A percentile compares a stretch with the other conserved stretches of the same genome.
Conservation (phyloP, 2,113 vertebrate species). For the Ptyas mucosa region DNA sequence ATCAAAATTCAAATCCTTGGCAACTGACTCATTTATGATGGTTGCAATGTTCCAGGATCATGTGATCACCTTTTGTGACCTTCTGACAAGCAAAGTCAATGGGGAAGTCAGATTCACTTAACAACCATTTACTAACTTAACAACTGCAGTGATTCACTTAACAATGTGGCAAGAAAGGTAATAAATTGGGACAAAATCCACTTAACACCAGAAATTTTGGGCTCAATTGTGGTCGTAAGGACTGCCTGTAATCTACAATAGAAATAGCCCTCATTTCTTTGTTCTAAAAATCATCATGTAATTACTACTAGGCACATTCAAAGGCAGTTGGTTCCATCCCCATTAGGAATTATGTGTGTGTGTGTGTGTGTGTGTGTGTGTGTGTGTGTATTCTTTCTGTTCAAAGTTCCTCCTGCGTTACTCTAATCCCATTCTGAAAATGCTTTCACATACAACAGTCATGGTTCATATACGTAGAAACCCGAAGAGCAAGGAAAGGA, state of each 20-base stretch:
- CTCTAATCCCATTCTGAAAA: neutral
- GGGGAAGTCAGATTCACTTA: too few relatives aligned
- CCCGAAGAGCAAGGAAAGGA: neutral
- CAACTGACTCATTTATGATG: too few relatives aligned
- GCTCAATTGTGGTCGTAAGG: neutral
- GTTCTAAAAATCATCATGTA: neutral
- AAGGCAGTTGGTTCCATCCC: neutral
- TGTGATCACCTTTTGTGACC: too few relatives aligned
- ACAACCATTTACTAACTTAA: too few relatives aligned
- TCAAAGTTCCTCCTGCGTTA: neutral
- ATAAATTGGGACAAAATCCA: neutral
- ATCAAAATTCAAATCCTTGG: too few relatives aligned
- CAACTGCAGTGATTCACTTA: neutral
- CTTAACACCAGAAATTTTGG: neutral
- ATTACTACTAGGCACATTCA: neutral
- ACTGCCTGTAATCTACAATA: neutral
- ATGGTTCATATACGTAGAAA: neutral
- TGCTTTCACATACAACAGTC: neutral
- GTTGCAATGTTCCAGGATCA: too few relatives aligned
- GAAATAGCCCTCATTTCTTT: neutral
- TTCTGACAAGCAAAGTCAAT: too few relatives aligned
- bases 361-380: too few relatives aligned
- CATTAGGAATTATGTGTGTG: neutral
- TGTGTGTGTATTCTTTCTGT: too few relatives aligned
- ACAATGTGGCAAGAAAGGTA: too few relatives aligned